phyloP scores from a whole-genome alignment of 2,113 vertebrate species.

The Sturnus vulgaris region DNA sequence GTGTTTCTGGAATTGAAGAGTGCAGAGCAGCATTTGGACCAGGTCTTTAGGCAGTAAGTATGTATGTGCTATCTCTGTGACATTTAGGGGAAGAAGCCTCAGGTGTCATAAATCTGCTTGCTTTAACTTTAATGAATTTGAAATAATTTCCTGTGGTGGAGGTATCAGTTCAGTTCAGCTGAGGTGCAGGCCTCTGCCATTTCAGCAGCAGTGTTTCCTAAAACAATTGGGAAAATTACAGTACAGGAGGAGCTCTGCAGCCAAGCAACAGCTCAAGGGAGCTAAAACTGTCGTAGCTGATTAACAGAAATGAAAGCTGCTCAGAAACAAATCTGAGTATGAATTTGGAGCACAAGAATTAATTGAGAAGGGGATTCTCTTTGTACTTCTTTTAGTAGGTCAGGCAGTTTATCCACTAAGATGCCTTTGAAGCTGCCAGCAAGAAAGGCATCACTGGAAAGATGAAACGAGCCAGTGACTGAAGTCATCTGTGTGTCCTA shows the following conservation, averaged over 20 bases:
- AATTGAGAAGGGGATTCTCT: conserved; percentile 65
- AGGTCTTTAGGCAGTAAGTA: background rate
- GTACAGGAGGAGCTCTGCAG: conserved; percentile 4
- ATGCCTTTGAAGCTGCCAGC: conserved; percentile 62
- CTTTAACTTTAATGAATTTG: background rate
- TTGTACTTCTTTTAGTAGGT: conserved; percentile 62
- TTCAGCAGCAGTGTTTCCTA: background rate
- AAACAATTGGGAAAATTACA: background rate
- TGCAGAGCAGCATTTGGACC: background rate
- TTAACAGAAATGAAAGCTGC: conserved; percentile 62
- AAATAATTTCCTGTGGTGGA: background rate
- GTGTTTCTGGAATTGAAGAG: background rate
- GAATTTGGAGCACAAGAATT: conserved; percentile 54
- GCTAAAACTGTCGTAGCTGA: conserved; percentile 52
- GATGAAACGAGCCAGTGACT: background rate
- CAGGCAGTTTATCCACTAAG: conserved; percentile 56
- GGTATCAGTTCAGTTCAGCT: background rate
- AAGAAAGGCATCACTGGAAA: background rate
- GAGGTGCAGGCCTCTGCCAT: background rate
- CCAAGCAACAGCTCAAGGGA: conserved; percentile 42
- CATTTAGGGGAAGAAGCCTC: background rate
- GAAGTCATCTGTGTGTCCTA: conserved; percentile 1
- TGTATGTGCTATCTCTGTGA: background rate
- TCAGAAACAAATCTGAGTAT: conserved; percentile 55
- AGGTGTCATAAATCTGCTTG: background rate